Evolutionary conservation across 1,140 invertebrate genomes (phyloP).

Genomic region (Apis mellifera): Amel_HAv3.1 CM009945.2:2447001-2447500

Average conservation of each 20-base stretch:
- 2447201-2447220: conserved; percentile 33
- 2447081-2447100: too few relatives aligned
- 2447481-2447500: too few relatives aligned
- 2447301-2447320: neutral
- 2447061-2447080: neutral
- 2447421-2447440: too few relatives aligned
- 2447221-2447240: neutral
- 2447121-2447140: conserved; percentile 9
- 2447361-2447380: neutral
- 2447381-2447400: too few relatives aligned
- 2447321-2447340: neutral
- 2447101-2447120: neutral
- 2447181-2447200: conserved; percentile 35
- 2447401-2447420: too few relatives aligned
- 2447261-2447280: neutral
- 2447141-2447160: conserved; percentile 36
- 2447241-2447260: neutral
- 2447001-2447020: conserved; percentile 14
- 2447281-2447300: neutral
- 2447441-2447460: too few relatives aligned
- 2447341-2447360: neutral
- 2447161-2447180: conserved; percentile 46
- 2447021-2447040: neutral
- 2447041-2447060: neutral
- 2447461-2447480: too few relatives aligned